A percentile compares a stretch with the other conserved stretches of the same genome.
Evolutionary conservation across 2,888 invertebrate genomes (phyloP).

Genomic region (Argyresthia albistria): DNA sequence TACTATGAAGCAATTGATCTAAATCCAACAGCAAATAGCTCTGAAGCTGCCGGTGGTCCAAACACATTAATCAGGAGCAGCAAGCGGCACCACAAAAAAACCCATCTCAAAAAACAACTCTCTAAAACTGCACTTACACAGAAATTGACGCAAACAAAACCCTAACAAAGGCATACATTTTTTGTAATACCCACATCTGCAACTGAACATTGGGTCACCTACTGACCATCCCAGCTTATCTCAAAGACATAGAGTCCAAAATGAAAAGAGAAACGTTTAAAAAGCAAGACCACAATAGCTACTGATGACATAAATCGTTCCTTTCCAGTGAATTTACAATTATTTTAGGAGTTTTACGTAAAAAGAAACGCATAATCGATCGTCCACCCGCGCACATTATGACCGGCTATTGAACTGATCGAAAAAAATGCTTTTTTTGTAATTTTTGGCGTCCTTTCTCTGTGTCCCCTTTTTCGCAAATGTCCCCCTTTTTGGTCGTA

Average conservation of each 20-base stretch:
- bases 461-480: conserved; percentile 32
- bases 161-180: conserved; percentile 20
- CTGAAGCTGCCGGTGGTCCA: too few relatives aligned
- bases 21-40: too few relatives aligned
- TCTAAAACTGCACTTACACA: conserved; percentile 1
- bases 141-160: conserved; percentile 25
- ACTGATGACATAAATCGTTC: conserved; percentile 59
- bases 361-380: conserved; percentile 42
- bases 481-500: conserved; percentile 48
- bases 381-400: conserved; percentile 62
- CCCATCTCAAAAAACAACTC: background rate
- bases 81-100: background rate
- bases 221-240: conserved; percentile 11
- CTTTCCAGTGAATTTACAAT: conserved; percentile 58
- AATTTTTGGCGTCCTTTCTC: conserved; percentile 60
- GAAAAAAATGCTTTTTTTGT: conserved; percentile 61
- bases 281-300: conserved; percentile 45
- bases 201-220: conserved; percentile 47
- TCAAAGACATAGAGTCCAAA: conserved; percentile 1
- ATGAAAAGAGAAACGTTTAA: background rate
- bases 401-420: conserved; percentile 36
- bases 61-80: background rate
- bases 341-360: conserved; percentile 55
- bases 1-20: too few relatives aligned
- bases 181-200: conserved; percentile 45